Percentiles rank a stretch among this genome's conserved stretches.
These are phyloP conservation scores for Protula sp. DNA, from an alignment of 2,888 invertebrate species.

Conservation along the genomic window DNA sequence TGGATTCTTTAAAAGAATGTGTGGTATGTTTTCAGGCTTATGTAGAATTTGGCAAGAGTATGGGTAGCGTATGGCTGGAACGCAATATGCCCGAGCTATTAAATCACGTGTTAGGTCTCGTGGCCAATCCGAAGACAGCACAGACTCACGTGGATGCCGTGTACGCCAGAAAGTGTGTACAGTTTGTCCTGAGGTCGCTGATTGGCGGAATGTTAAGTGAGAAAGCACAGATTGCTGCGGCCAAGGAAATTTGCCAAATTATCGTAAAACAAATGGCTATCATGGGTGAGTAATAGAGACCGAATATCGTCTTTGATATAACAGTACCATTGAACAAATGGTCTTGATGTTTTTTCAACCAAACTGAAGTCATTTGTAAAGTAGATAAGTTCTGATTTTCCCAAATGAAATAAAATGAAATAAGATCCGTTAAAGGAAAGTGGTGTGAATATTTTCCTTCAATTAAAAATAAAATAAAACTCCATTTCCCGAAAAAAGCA, in stretches of 20 bases:
- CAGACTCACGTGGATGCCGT: slow-evolving; percentile 96
- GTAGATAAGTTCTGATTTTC: too few species aligned
- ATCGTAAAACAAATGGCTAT: slow-evolving; percentile 87
- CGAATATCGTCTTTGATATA: too few species aligned
- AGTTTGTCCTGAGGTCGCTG: slow-evolving; percentile 85
- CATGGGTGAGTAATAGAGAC: slow-evolving; percentile 31
- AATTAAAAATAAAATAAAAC: too few species aligned
- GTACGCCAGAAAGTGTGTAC: slow-evolving; percentile 93
- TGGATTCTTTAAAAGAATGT: too few species aligned
- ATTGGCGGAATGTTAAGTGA: slow-evolving; percentile 93
- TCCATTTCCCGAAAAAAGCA: too few species aligned
- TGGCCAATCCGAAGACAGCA: slow-evolving; percentile 88
- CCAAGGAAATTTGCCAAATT: slow-evolving; percentile 87
- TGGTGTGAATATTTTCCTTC: too few species aligned
- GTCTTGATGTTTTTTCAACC: too few species aligned
- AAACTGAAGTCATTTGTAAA: too few species aligned
- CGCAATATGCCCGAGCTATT: slow-evolving; percentile 79
- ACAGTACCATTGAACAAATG: too few species aligned
- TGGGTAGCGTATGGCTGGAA: slow-evolving; percentile 94
- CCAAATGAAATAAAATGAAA: too few species aligned
- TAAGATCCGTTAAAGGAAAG: too few species aligned
- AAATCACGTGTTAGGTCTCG: slow-evolving; percentile 85
- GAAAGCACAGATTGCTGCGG: slow-evolving; percentile 85
- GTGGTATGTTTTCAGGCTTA: slow-evolving; percentile 73
- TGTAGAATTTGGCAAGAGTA: slow-evolving; percentile 86